phyloP scores from a whole-genome alignment of 2,888 invertebrate species.

The Poecilobothrus nobilitatus region DNA sequence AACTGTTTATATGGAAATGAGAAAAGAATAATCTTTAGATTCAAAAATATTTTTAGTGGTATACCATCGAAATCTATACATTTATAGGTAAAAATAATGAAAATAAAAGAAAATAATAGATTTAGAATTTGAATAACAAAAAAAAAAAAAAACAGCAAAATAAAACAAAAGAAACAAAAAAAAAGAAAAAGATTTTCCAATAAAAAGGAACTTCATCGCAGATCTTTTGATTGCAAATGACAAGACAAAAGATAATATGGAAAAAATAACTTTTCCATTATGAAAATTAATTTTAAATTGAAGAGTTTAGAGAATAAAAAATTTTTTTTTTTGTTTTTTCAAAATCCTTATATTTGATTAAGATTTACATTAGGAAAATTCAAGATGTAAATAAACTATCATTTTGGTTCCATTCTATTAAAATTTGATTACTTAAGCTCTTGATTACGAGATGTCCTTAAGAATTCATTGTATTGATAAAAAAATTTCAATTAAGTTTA shows the following conservation, averaged over 20 bases:
- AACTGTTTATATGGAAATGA: not conserved
- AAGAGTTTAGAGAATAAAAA: not conserved
- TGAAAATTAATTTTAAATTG: slow-evolving; percentile 39
- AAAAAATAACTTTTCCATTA: slow-evolving; percentile 36
- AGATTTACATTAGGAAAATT: no score
- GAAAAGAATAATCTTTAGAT: not conserved
- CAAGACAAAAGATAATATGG: not conserved
- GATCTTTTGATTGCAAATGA: not conserved
- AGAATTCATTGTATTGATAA: no score
- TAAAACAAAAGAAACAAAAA: not conserved
- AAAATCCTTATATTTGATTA: not conserved
- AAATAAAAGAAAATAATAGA: not conserved
- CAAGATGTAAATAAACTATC: no score
- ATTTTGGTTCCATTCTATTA: no score
- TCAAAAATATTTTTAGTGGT: not conserved
- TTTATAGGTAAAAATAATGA: not conserved
- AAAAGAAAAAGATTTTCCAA: not conserved
- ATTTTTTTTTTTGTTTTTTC: not conserved
- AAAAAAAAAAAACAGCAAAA: not conserved
- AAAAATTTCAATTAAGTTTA: no score
- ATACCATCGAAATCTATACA: not conserved
- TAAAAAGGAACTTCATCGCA: slow-evolving; percentile 1
- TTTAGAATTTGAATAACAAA: not conserved
- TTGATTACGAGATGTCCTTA: no score
- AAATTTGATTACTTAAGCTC: no score